Evolutionary conservation across 2,113 vertebrate genomes (phyloP).

Genomic region (Eulacestoma nigropectus): DNA sequence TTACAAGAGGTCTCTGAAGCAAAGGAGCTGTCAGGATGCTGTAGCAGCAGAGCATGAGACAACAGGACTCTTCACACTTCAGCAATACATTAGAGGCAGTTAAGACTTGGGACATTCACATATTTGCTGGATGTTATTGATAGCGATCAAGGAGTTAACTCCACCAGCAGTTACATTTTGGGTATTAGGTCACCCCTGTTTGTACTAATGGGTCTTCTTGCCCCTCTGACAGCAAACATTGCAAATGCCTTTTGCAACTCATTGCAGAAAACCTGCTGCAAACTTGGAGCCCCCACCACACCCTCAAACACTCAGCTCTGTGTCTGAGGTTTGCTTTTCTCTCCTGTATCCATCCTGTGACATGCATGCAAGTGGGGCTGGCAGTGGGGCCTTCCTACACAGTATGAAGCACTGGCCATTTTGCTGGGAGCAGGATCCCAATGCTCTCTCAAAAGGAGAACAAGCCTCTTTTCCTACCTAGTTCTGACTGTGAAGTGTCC

Average conservation of each 20-base stretch:
- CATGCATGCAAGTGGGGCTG: not conserved
- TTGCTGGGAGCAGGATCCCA: not conserved
- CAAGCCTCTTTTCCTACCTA: not conserved
- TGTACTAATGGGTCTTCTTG: not conserved
- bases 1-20: not conserved
- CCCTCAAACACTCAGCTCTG: not conserved
- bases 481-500: not conserved
- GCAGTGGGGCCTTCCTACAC: not conserved
- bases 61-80: not conserved
- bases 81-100: not conserved
- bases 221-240: not conserved
- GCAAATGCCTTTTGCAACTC: not conserved
- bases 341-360: not conserved
- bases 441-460: not conserved
- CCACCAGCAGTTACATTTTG: not conserved
- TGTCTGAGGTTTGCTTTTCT: not conserved
- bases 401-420: not conserved
- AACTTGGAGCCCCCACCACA: fast-evolving
- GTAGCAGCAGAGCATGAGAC: not conserved
- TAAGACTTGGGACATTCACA: not conserved
- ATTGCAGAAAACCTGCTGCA: not conserved
- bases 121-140: not conserved
- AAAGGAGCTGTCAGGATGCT: not conserved
- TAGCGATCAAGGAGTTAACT: not conserved
- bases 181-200: not conserved